A percentile compares a stretch with the other conserved stretches of the same genome.
phyloP scores from a whole-genome alignment of 2,888 invertebrate genomes.

The Megamerina dolium region DNA sequence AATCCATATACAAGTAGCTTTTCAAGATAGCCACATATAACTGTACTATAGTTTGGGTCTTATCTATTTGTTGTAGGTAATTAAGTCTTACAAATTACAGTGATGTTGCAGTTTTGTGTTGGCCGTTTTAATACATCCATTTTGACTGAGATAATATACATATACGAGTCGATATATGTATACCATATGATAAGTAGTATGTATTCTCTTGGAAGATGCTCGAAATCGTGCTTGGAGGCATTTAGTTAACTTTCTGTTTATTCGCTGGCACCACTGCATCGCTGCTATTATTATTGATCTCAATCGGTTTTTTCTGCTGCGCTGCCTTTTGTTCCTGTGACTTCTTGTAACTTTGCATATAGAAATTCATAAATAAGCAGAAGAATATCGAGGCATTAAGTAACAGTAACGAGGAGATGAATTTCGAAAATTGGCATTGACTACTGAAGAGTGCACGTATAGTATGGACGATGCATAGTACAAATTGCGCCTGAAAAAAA shows the following conservation, averaged over 20 bases:
- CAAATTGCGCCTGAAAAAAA: constrained; percentile 47
- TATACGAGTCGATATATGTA: no score
- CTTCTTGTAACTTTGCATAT: constrained; percentile 70
- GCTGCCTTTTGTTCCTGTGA: constrained; percentile 23
- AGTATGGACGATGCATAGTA: constrained; percentile 48
- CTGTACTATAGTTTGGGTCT: no score
- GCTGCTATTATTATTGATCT: constrained; percentile 26
- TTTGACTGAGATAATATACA: no score
- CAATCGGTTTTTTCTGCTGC: constrained; percentile 19
- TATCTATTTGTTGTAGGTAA: no score
- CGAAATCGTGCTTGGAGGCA: no score
- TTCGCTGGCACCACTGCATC: constrained; percentile 22
- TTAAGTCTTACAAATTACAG: no score
- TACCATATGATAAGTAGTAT: no score
- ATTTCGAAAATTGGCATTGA: constrained; percentile 49
- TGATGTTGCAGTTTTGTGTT: no score
- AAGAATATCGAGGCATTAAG: constrained; percentile 85
- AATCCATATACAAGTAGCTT: no score
- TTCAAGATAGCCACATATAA: no score
- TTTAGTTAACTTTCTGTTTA: constrained; percentile 34
- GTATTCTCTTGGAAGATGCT: no score
- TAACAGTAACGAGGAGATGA: constrained; percentile 69
- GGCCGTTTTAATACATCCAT: no score
- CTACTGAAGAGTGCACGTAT: constrained; percentile 44
- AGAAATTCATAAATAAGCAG: constrained; percentile 85